phyloP scores from a whole-genome alignment of 2,888 invertebrate species.

The Drosophila longiperda region DNA sequence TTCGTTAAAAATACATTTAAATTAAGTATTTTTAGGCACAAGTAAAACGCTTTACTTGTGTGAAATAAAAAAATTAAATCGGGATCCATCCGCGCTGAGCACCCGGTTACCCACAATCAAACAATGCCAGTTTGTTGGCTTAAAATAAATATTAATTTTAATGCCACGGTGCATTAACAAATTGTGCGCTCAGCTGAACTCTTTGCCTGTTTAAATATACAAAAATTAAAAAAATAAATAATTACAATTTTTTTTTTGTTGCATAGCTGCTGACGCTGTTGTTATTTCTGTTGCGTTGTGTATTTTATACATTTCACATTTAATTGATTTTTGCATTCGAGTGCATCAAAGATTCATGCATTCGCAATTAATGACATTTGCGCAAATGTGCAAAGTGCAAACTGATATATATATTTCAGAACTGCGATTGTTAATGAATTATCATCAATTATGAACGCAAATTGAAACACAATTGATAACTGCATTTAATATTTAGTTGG shows the following conservation, averaged over 20 bases:
- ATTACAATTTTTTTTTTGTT: constrained; percentile 9
- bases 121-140: constrained; percentile 21
- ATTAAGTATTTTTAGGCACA: neutral
- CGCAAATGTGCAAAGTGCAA: constrained; percentile 39
- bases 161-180: constrained; percentile 54
- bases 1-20: neutral
- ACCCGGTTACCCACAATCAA: constrained; percentile 2
- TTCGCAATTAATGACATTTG: constrained; percentile 72
- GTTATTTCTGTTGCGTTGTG: constrained; percentile 19
- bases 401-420: constrained; percentile 20
- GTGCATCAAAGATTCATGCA: constrained; percentile 76
- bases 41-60: neutral
- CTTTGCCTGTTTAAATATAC: constrained; percentile 30
- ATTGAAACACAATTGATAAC: constrained; percentile 34
- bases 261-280: constrained; percentile 7
- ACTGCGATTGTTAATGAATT: constrained; percentile 32
- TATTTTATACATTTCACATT: constrained; percentile 57
- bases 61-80: neutral
- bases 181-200: constrained; percentile 41
- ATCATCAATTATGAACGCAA: constrained; percentile 50
- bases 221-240: neutral
- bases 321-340: constrained; percentile 74
- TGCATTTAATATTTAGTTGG: constrained; percentile 10
- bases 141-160: constrained; percentile 63
- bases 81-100: neutral